phyloP scores from a whole-genome alignment of 2,113 vertebrate species.

The Alligator mississippiensis region DNA sequence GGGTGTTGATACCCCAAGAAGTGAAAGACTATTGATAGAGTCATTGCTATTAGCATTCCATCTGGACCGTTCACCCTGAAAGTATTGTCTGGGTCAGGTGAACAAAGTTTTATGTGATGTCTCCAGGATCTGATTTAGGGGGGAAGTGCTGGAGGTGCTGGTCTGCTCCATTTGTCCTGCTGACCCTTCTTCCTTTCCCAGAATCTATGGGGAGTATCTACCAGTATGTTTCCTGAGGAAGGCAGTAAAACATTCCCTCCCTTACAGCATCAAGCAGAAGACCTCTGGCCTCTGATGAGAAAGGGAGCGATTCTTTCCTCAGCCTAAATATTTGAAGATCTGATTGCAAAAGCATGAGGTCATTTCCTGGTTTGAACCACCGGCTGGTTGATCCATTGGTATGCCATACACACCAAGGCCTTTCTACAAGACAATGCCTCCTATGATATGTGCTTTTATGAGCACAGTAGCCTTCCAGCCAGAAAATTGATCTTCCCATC shows the following conservation, averaged over 20 bases:
- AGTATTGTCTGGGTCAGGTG: background rate
- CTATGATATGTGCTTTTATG: background rate
- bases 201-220: background rate
- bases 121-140: background rate
- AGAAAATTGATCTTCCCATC: constrained; percentile 28
- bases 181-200: background rate
- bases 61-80: background rate
- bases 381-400: background rate
- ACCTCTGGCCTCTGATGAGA: background rate
- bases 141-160: background rate
- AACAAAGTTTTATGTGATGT: background rate
- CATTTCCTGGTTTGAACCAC: constrained; percentile 23
- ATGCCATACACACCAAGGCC: background rate
- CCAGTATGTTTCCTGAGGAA: background rate
- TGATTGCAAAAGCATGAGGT: constrained; percentile 2
- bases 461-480: background rate
- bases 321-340: constrained; percentile 41
- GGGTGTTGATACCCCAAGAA: background rate
- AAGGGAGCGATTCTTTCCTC: constrained; percentile 1
- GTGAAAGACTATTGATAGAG: constrained; percentile 17
- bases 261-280: background rate
- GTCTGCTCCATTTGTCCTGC: background rate
- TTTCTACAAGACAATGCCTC: background rate
- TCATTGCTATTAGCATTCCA: background rate
- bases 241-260: background rate